Percentiles rank a stretch among this genome's conserved stretches.
These are phyloP conservation scores for Scaptodrosophila latifasciaeformis DNA, from an alignment of 2,888 invertebrate species.

Conservation along the genomic window DNA sequence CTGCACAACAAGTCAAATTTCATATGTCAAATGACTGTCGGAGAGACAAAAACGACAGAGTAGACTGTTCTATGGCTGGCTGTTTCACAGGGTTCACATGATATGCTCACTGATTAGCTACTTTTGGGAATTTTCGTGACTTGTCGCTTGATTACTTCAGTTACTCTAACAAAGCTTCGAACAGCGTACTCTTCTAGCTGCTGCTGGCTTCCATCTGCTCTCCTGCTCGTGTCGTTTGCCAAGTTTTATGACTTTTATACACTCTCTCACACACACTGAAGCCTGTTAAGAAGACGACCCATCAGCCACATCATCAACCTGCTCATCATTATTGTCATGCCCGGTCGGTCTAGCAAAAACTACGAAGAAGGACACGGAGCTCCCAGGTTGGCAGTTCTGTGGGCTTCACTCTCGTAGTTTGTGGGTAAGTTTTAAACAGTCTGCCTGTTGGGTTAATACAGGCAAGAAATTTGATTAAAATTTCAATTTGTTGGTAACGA, in stretches of 20 bases:
- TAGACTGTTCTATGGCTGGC: too few species aligned
- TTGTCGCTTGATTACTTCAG: constrained; percentile 57
- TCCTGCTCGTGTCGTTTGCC: constrained; percentile 18
- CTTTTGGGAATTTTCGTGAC: constrained; percentile 54
- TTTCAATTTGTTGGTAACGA: constrained; percentile 44
- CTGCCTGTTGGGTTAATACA: neutral
- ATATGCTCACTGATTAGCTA: constrained; percentile 57
- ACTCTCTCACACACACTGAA: constrained; percentile 15
- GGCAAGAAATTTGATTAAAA: constrained; percentile 54
- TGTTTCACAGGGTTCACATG: too few species aligned
- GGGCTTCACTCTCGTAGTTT: too few species aligned
- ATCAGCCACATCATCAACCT: neutral
- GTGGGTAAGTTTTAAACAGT: neutral
- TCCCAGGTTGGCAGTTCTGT: too few species aligned
- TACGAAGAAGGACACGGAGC: too few species aligned
- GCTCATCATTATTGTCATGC: constrained; percentile 16
- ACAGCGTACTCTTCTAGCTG: too few species aligned
- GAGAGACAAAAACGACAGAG: neutral
- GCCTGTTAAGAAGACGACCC: constrained; percentile 2
- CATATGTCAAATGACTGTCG: constrained; percentile 22
- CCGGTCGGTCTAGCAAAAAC: neutral
- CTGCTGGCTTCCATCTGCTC: constrained; percentile 9
- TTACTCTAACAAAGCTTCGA: too few species aligned
- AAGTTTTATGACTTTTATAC: constrained; percentile 40
- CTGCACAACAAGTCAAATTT: constrained; percentile 30